Evolutionary conservation across 2,888 invertebrate species (phyloP), one percentile per base, ranked within the genome.

Genomic region (Netelia virgata): DNA sequence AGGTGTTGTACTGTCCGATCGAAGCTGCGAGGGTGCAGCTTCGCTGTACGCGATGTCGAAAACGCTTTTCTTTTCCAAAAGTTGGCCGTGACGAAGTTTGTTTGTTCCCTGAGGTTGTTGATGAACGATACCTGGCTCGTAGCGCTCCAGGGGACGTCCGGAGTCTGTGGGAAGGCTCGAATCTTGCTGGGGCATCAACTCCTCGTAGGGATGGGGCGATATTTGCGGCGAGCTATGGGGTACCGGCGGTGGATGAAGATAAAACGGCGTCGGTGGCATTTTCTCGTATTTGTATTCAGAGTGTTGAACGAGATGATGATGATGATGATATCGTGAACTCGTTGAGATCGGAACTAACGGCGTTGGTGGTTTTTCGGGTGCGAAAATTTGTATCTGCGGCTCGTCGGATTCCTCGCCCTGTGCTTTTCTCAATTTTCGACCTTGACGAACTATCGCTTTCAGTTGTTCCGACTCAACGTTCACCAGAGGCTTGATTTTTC

Each of bases 21-120:
- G 94, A 76, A 98, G 94, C 91, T 97, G 97, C 90, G 97, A 97
- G 0, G 97, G 98, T 88, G 97, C 97, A 90, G 98, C 97, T 90
- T 98, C 98, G 90, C 97, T 97, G 91, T 98, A 98, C 0, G 98
- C 98, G 88, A 98, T 98, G 8, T 98, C 98, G 91, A 98, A 98
- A 41, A 98, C 96, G 92, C 98, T 98, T 92, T 98, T 98, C 94
- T 98, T 98, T 90, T 98, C 98, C 83, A 95, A 88, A 79, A 95
- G 92, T 85, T 94, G 94, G 86, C 95, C 95, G 86, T 94, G 92
- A 5, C 93, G 88, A 10, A 93, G 77, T 43, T 92, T 91, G 16
- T 85, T 88, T 43, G 59, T 59, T 0, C 89, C 88, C 16, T 90
- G 88, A 50, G 90, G 92, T 8, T 89, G 36, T 72, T 96, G 96